Evolutionary conservation across 2,113 vertebrate genomes (phyloP).

Genomic region (Archocentrus centrarchus): DNA sequence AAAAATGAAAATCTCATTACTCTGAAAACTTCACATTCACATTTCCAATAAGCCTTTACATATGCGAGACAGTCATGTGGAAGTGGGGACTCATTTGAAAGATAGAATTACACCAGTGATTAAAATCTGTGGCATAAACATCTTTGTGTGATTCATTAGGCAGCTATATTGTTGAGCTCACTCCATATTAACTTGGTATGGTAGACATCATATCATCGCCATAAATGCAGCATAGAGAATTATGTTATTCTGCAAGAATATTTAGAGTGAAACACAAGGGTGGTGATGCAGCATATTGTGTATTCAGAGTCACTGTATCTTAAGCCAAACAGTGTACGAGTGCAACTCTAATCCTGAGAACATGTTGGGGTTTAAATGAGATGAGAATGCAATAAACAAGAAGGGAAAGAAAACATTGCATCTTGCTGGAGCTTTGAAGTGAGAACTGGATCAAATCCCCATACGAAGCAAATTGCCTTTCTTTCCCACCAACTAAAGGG

Average conservation of each 20-base stretch:
- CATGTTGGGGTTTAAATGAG: slow-evolving; percentile 55
- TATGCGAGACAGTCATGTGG: background rate
- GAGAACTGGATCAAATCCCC: slow-evolving; percentile 62
- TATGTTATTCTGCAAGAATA: background rate
- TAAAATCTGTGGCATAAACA: background rate
- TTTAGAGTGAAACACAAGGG: slow-evolving; percentile 13
- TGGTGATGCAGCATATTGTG: background rate
- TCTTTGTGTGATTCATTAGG: slow-evolving; percentile 10
- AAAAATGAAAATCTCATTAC: background rate
- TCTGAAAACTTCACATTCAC: background rate
- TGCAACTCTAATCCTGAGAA: slow-evolving; percentile 52
- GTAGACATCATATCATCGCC: background rate
- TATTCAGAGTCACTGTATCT: slow-evolving; percentile 12
- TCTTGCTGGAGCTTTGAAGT: slow-evolving; percentile 63
- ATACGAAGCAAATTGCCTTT: slow-evolving; percentile 44
- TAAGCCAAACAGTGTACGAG: slow-evolving; percentile 27
- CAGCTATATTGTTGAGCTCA: background rate
- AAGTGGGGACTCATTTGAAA: background rate
- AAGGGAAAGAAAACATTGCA: slow-evolving; percentile 24
- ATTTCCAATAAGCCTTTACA: background rate
- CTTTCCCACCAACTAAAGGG: slow-evolving; percentile 49
- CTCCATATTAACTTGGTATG: background rate
- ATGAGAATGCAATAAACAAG: slow-evolving; percentile 56
- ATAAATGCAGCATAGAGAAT: background rate
- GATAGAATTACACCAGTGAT: background rate